Conservation (phyloP, 1,140 invertebrate species). For the Neotoxoptera formosana region DNA sequence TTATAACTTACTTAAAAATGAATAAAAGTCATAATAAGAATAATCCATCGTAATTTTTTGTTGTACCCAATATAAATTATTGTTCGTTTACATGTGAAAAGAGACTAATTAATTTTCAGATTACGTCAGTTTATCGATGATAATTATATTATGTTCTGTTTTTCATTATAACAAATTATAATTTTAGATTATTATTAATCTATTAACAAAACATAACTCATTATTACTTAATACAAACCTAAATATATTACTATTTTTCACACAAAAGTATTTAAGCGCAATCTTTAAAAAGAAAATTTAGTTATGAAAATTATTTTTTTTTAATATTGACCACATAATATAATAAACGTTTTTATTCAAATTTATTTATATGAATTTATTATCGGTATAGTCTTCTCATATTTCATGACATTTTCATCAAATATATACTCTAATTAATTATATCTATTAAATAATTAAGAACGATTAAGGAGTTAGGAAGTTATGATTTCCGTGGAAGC, state of each 20-base stretch:
- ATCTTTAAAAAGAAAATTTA: neutral
- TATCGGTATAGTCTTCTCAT: neutral
- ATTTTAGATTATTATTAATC: neutral
- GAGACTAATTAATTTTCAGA: neutral
- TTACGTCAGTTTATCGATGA: neutral
- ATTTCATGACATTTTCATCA: neutral
- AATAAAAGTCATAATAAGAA: slow-evolving; percentile 16
- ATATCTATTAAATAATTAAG: neutral
- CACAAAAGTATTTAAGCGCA: neutral
- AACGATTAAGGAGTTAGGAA: no score
- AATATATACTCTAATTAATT: neutral
- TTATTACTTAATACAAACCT: neutral
- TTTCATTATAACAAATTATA: neutral
- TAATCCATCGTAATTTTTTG: neutral
- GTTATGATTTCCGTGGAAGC: no score
- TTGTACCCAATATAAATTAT: neutral
- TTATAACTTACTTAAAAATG: neutral
- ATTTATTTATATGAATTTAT: neutral
- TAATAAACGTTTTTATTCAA: neutral
- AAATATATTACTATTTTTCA: neutral
- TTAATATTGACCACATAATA: neutral
- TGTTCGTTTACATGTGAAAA: neutral
- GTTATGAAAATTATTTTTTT: neutral
- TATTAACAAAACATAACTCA: neutral
- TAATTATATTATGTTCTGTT: neutral